phyloP scores from a whole-genome alignment of 2,113 vertebrate species.

The Montifringilla adamsi region DNA sequence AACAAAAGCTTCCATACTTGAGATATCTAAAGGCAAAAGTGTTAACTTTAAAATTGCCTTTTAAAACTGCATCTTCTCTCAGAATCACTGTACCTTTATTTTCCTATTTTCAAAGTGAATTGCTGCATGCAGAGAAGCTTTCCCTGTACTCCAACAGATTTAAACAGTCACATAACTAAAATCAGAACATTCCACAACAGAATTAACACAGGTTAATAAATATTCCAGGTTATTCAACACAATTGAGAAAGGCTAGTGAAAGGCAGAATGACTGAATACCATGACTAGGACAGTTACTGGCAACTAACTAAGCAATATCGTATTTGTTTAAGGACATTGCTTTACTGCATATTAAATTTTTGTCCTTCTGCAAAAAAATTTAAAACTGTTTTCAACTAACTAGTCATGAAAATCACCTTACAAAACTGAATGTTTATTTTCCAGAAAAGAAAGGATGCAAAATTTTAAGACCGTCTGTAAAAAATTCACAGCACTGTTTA shows the following conservation, averaged over 20 bases:
- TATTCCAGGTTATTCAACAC: background rate
- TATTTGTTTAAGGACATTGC: background rate
- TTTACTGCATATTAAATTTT: background rate
- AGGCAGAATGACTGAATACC: background rate
- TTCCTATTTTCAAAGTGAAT: background rate
- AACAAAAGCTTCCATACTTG: background rate
- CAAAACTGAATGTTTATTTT: background rate
- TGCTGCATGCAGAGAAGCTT: background rate
- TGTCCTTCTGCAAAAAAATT: background rate
- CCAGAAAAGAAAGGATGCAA: background rate
- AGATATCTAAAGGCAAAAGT: background rate
- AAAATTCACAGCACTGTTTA: background rate
- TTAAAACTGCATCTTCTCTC: background rate
- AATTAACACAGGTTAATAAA: background rate
- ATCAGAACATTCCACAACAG: background rate
- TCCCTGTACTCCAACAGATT: background rate
- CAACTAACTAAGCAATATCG: background rate
- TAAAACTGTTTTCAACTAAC: background rate
- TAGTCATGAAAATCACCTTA: background rate
- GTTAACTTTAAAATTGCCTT: background rate
- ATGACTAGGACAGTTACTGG: background rate
- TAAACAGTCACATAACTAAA: background rate
- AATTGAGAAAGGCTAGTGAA: background rate
- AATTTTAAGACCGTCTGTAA: background rate
- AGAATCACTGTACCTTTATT: background rate